phyloP scores from a whole-genome alignment of 2,113 vertebrate species.

The Vireo altiloquus region DNA sequence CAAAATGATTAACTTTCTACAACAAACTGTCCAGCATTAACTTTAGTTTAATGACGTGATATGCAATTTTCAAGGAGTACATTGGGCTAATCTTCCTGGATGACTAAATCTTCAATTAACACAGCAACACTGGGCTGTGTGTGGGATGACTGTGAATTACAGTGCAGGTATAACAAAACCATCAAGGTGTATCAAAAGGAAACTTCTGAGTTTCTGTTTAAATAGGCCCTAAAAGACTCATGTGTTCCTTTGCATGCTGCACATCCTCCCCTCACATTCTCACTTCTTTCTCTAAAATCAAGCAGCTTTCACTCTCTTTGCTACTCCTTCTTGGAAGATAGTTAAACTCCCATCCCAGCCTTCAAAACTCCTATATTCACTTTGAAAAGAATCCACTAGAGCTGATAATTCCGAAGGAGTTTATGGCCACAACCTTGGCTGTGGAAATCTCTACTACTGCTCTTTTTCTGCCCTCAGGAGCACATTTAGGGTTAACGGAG shows the following conservation, averaged over 20 bases:
- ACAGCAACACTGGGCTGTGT: not conserved
- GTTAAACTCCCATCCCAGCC: not conserved
- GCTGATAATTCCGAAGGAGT: not conserved
- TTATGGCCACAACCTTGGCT: not conserved
- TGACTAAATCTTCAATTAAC: conserved; percentile 21
- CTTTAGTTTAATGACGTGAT: not conserved
- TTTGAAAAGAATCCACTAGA: not conserved
- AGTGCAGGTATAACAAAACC: not conserved
- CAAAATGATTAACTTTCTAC: not conserved
- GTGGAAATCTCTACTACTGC: not conserved
- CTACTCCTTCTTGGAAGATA: not conserved
- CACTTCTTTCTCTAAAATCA: not conserved
- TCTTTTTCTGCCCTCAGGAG: not conserved
- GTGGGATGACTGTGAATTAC: not conserved
- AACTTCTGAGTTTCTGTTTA: not conserved
- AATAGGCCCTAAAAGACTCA: not conserved
- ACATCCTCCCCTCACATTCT: not conserved
- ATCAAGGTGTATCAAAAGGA: not conserved
- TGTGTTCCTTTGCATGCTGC: not conserved
- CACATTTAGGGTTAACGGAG: not conserved
- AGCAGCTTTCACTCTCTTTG: not conserved
- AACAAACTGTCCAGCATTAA: conserved; percentile 11
- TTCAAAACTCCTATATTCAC: not conserved
- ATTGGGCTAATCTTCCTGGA: not conserved
- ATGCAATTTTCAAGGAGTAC: not conserved